Base-by-base conservation (phyloP, 2,797 vertebrate genomes). In the Distichodus sexfasciatus region DNA sequence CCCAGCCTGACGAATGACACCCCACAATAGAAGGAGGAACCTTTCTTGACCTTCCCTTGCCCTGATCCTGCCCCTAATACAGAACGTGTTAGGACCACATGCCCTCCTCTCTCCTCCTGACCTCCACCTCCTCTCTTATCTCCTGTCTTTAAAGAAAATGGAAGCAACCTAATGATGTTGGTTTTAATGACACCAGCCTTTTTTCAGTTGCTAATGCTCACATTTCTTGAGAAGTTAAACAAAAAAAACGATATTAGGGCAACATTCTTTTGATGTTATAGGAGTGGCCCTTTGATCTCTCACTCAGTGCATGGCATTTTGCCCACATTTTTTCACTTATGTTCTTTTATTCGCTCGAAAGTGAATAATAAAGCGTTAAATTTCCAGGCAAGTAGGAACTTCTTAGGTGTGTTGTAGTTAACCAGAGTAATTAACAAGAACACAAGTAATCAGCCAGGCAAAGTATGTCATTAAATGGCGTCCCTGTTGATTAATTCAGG, bases 401-500 rank as follows among this genome's bases (percentile, higher is more conserved):
- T 91, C 85, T 85, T 87, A 88, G 87, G 83, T 91, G 85, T 81
- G 84, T 82, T 90, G 86, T 90, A 88, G 85, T 88, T 90, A 90
- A 91, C 82, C 81, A 77, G 71, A 83, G 87, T 92, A 94, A 95
- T 97, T 95, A 95, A 91, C 90, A 93, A 81, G 87, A 90, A 92
- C 92, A 89, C 88, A 92, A 84, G 90, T 91, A 89, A 88, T 91
- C 92, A 92, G 91, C 90, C 87, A 90, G 90, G 87, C 86, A 87
- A 66, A 88, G 87, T 86, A 89, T 93, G 91, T 92, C 91, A 91
- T 91, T 91, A 90, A 93, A 94, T 91, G 87, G 89, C 90, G 90
- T 87, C 87, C 90, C 87, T 83, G 73, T 90, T 90, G 90, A 96
- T 95, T 93, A 93, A 88, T 95, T 95, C 91, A 89, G 91, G 78